phyloP scores from a whole-genome alignment of 2,113 vertebrate species.

The Thamnaconus septentrionalis region DNA sequence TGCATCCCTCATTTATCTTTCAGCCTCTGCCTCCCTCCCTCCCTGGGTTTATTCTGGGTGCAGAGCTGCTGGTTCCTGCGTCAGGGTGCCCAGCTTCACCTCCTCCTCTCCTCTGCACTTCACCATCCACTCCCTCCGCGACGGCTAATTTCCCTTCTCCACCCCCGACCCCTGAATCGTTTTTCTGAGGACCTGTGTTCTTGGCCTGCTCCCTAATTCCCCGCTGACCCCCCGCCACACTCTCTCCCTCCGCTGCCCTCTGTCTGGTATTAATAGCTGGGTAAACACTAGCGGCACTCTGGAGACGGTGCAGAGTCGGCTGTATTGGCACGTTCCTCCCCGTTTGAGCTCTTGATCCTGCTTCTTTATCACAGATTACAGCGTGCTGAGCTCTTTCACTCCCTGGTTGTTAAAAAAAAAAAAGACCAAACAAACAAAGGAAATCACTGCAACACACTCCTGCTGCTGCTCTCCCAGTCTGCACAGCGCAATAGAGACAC shows the following conservation, averaged over 20 bases:
- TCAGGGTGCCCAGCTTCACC: constrained; percentile 4
- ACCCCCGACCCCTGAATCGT: too few relatives aligned
- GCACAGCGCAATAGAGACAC: not conserved
- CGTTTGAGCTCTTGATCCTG: constrained; percentile 61
- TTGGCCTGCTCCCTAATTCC: not conserved
- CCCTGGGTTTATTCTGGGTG: constrained; percentile 16
- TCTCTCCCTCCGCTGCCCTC: constrained; percentile 8
- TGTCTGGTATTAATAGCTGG: constrained; percentile 64
- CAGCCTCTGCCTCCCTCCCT: constrained; percentile 14
- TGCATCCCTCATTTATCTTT: constrained; percentile 41
- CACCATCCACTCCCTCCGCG: not conserved
- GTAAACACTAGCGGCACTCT: constrained; percentile 58
- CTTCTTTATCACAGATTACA: constrained; percentile 57
- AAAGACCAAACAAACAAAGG: not conserved
- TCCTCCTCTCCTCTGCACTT: not conserved
- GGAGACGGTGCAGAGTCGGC: constrained; percentile 45
- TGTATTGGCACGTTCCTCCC: constrained; percentile 28
- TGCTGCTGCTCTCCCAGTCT: constrained; percentile 7
- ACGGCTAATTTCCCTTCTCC: too few relatives aligned
- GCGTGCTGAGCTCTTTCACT: too few relatives aligned
- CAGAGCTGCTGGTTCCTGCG: constrained; percentile 14
- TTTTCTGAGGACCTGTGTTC: constrained; percentile 4
- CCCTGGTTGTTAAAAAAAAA: constrained; percentile 39
- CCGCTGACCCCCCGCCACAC: constrained; percentile 1
- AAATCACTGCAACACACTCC: constrained; percentile 16